Percentiles rank a stretch among this genome's conserved stretches.
Evolutionary conservation across 2,797 vertebrate genomes (phyloP).

Genomic region (Schizopygopsis pylzovi): DNA sequence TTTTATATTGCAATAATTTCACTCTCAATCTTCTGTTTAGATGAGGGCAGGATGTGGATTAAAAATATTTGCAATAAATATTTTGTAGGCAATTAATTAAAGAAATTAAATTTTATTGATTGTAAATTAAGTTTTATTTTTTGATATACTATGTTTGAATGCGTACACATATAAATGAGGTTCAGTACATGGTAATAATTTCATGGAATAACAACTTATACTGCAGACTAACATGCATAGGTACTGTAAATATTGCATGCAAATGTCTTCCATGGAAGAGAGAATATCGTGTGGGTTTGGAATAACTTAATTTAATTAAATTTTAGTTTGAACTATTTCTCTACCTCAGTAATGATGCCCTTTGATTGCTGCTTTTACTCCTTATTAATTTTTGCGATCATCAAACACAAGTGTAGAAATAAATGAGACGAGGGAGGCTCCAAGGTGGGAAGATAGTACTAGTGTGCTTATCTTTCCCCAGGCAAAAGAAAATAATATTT

Average conservation of each 20-base stretch:
- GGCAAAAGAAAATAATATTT: background rate
- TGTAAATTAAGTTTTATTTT: background rate
- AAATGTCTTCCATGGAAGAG: background rate
- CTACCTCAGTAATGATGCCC: background rate
- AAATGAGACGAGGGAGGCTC: background rate
- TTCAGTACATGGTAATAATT: background rate
- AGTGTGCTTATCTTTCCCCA: slow-evolving; percentile 1
- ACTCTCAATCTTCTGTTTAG: background rate
- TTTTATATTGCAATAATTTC: too few species aligned
- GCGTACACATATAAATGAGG: background rate
- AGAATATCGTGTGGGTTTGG: background rate
- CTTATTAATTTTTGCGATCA: background rate
- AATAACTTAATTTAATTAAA: background rate
- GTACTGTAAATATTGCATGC: background rate
- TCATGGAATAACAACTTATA: background rate
- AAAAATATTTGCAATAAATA: too few species aligned
- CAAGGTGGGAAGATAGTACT: background rate
- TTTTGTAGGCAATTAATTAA: too few species aligned
- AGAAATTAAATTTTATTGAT: background rate
- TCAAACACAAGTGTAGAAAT: slow-evolving; percentile 4
- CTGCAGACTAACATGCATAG: background rate
- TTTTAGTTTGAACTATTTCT: slow-evolving; percentile 11
- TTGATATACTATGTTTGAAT: background rate
- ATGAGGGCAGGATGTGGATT: background rate
- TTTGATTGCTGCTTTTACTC: background rate